These are phyloP conservation scores for Ariopsis seemanni DNA, from an alignment of 2,113 vertebrate species.

Conservation along the genomic window DNA sequence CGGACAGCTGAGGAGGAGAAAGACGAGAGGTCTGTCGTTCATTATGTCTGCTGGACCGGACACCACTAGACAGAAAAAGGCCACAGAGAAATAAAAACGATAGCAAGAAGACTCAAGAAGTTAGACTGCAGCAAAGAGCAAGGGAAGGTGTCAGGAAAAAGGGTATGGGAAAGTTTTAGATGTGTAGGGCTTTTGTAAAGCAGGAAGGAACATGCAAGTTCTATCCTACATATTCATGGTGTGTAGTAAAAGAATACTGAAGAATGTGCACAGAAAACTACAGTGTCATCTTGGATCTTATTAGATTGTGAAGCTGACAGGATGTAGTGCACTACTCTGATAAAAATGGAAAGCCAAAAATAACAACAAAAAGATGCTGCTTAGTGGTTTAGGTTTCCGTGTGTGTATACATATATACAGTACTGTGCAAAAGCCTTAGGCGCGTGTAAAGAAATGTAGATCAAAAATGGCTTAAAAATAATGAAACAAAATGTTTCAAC, in stretches of 20 bases:
- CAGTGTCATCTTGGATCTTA: neutral
- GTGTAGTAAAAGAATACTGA: neutral
- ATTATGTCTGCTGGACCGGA: conserved; percentile 58
- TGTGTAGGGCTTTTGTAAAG: neutral
- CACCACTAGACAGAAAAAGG: conserved; percentile 20
- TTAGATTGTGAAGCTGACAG: conserved; percentile 21
- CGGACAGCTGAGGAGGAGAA: conserved; percentile 89
- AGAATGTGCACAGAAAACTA: neutral
- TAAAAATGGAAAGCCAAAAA: conserved; percentile 34
- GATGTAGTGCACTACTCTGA: conserved; percentile 43
- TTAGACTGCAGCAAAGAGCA: neutral
- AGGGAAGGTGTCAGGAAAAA: neutral
- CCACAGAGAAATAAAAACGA: conserved; percentile 1
- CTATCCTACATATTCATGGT: neutral
- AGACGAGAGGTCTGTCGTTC: conserved; percentile 89
- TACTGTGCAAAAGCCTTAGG: no score
- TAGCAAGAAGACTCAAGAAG: neutral
- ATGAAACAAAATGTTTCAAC: no score
- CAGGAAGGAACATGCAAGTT: neutral
- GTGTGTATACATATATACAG: no score
- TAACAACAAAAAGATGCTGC: neutral
- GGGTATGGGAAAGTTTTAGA: neutral
- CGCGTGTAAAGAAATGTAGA: no score
- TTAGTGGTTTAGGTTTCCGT: neutral
- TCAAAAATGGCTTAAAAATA: no score